These are phyloP conservation scores for Tonatia bakeri DNA, from an alignment of 2,113 vertebrate genomes.

Conservation along the genomic window DNA sequence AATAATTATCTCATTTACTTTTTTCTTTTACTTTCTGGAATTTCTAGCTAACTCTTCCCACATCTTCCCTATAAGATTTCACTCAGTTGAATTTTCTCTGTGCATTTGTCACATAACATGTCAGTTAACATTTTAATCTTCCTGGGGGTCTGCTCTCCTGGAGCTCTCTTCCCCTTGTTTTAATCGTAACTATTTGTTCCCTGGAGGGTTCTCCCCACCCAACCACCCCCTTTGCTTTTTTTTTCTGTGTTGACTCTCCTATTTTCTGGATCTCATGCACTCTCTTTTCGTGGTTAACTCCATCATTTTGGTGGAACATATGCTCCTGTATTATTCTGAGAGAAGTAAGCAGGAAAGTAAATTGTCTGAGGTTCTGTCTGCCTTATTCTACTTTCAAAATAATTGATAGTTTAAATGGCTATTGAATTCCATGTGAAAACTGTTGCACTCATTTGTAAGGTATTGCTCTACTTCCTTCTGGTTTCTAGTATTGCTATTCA, in stretches of 20 bases:
- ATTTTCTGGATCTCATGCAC: neutral
- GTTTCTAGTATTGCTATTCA: neutral
- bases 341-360: neutral
- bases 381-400: slow-evolving; percentile 6
- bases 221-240: neutral
- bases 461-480: neutral
- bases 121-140: neutral
- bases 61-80: neutral
- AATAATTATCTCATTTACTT: neutral
- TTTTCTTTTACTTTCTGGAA: neutral
- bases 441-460: neutral
- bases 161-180: neutral
- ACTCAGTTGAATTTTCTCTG: neutral
- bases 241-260: neutral
- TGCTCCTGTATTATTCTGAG: neutral
- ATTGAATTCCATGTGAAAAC: neutral
- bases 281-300: neutral
- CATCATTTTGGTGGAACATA: neutral
- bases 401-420: neutral
- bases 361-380: neutral
- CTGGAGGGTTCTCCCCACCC: neutral
- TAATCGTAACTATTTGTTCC: neutral
- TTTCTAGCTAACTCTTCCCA: neutral
- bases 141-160: neutral
- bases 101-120: neutral